Percentiles rank a stretch among this genome's conserved stretches.
phyloP scores from a whole-genome alignment of 2,797 vertebrate genomes.

The Adrianichthys oophorus region DNA sequence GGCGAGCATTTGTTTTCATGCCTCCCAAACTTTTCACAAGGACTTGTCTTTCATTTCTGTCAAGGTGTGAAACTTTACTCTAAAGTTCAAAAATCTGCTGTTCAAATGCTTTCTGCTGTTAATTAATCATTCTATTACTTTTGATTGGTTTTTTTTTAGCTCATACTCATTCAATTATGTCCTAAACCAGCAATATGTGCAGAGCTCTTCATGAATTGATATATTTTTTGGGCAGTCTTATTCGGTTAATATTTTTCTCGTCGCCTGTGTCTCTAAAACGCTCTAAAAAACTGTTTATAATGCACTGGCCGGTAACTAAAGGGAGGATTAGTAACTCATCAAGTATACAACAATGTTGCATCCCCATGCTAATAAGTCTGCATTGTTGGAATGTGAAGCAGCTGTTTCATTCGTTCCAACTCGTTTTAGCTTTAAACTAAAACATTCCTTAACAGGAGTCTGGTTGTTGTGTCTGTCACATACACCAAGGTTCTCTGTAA shows the following conservation, averaged over 20 bases:
- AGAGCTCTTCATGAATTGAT: neutral
- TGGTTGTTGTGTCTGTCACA: neutral
- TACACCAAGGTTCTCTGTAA: neutral
- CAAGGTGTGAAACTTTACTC: slow-evolving; percentile 67
- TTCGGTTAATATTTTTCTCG: too few relatives aligned
- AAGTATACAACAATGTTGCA: slow-evolving; percentile 27
- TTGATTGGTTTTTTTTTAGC: slow-evolving; percentile 1
- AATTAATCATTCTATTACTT: slow-evolving; percentile 14
- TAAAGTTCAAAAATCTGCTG: slow-evolving; percentile 52
- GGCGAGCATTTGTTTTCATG: slow-evolving; percentile 60
- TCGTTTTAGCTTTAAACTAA: neutral
- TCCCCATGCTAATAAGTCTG: slow-evolving; percentile 24
- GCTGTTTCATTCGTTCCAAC: neutral
- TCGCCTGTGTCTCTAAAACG: too few relatives aligned
- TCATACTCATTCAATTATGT: neutral
- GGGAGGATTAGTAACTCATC: slow-evolving; percentile 7
- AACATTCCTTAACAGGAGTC: neutral
- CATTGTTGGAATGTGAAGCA: slow-evolving; percentile 21
- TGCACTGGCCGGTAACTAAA: neutral
- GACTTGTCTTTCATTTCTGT: slow-evolving; percentile 68
- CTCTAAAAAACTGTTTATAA: too few relatives aligned
- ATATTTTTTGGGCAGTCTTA: neutral
- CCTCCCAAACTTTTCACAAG: slow-evolving; percentile 67
- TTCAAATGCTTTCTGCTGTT: slow-evolving; percentile 28
- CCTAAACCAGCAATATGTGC: neutral